Evolutionary conservation across 2,113 vertebrate species (phyloP).

Genomic region (Varanus komodoensis): DNA sequence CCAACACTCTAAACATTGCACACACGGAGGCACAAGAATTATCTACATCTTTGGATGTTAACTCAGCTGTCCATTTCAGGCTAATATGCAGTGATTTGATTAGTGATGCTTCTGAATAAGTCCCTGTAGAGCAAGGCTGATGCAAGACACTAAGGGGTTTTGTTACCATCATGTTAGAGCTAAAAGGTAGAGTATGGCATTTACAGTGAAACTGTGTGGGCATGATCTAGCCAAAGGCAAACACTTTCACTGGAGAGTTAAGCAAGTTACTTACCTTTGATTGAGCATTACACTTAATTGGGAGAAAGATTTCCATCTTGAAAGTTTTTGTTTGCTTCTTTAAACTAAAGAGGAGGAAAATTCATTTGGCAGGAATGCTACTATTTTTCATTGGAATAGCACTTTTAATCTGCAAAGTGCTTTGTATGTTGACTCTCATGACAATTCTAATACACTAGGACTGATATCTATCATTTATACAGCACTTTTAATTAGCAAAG

Average conservation of each 20-base stretch:
- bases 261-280: background rate
- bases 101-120: background rate
- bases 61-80: background rate
- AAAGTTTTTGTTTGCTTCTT: background rate
- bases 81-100: background rate
- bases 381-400: background rate
- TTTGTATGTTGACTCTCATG: background rate
- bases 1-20: too few relatives aligned
- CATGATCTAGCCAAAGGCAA: background rate
- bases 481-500: conserved; percentile 19
- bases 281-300: background rate
- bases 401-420: conserved; percentile 5
- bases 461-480: background rate
- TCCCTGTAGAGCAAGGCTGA: too few relatives aligned
- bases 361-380: background rate
- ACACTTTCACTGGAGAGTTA: background rate
- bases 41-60: conserved; percentile 13
- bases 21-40: background rate
- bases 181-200: background rate
- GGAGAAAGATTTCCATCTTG: background rate
- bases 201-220: background rate
- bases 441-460: background rate
- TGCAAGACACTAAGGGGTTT: background rate
- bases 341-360: background rate
- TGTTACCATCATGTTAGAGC: background rate